Evolutionary conservation across 2,888 invertebrate genomes (phyloP).

Genomic region (Lamellibrachia columna): DNA sequence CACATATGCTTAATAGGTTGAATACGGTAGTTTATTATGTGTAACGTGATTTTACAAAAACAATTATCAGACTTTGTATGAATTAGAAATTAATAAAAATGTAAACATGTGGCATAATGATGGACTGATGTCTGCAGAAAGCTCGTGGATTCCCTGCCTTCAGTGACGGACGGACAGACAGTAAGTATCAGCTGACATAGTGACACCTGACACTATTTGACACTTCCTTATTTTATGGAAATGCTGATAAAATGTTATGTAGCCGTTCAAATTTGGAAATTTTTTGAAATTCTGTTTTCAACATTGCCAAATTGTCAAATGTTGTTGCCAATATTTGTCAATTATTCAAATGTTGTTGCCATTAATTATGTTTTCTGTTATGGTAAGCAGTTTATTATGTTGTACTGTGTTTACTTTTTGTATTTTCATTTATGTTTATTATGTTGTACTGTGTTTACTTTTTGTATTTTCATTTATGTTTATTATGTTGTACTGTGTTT

Average conservation of each 20-base stretch:
- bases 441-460: too few species aligned
- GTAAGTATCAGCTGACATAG: slow-evolving; percentile 51
- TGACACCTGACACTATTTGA: background rate
- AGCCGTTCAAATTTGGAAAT: background rate
- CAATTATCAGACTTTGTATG: background rate
- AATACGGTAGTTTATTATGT: too few species aligned
- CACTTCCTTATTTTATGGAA: background rate
- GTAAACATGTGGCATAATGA: background rate
- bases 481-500: too few species aligned
- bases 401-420: too few species aligned
- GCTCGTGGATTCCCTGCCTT: slow-evolving; percentile 55
- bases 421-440: too few species aligned
- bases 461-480: too few species aligned
- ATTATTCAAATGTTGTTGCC: background rate
- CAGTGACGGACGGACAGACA: slow-evolving; percentile 64
- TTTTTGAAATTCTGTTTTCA: background rate
- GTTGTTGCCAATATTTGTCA: background rate
- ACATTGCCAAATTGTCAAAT: background rate
- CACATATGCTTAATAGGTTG: too few species aligned
- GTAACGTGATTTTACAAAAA: too few species aligned
- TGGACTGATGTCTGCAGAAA: slow-evolving; percentile 48
- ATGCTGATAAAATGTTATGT: background rate
- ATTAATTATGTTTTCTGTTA: too few species aligned
- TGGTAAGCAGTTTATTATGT: too few species aligned
- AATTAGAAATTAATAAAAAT: background rate